phyloP scores from a whole-genome alignment of 2,113 vertebrate genomes.

The Microtus ochrogaster region DNA sequence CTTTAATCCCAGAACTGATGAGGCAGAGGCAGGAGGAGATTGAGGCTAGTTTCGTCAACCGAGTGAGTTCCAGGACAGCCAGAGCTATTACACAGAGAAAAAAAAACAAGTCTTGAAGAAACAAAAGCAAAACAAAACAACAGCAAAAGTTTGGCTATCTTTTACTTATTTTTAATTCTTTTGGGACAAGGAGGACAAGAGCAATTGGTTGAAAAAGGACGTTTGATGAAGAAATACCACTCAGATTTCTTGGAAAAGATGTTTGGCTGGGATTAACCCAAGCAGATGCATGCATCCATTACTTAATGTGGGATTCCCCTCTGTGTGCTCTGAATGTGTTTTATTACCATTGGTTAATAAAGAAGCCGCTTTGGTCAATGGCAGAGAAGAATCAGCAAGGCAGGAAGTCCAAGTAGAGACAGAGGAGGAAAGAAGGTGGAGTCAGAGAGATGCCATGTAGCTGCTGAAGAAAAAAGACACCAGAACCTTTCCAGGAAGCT shows the following conservation, averaged over 20 bases:
- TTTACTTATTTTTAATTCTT: constrained; percentile 23
- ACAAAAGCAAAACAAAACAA: background rate
- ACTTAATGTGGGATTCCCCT: no score
- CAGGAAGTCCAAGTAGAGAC: no score
- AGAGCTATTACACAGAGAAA: background rate
- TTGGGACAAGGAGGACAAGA: background rate
- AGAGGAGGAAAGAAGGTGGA: no score
- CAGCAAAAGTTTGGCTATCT: background rate
- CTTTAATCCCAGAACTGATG: no score
- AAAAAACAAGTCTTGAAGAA: background rate
- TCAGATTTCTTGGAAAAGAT: background rate
- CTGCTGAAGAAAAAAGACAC: no score
- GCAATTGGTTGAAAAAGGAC: background rate
- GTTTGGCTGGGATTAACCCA: background rate
- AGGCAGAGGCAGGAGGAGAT: background rate
- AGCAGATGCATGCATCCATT: background rate
- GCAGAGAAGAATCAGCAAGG: no score
- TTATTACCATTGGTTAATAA: no score
- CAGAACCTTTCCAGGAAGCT: no score
- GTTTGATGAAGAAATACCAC: constrained; percentile 35
- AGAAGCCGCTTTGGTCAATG: no score
- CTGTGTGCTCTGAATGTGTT: no score
- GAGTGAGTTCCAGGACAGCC: background rate
- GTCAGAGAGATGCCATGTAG: no score
- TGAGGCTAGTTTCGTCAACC: background rate